A percentile compares a stretch with the other conserved stretches of the same genome.
phyloP scores from a whole-genome alignment of 1,140 invertebrate species.

The Pachypeltis micranthus region DNA sequence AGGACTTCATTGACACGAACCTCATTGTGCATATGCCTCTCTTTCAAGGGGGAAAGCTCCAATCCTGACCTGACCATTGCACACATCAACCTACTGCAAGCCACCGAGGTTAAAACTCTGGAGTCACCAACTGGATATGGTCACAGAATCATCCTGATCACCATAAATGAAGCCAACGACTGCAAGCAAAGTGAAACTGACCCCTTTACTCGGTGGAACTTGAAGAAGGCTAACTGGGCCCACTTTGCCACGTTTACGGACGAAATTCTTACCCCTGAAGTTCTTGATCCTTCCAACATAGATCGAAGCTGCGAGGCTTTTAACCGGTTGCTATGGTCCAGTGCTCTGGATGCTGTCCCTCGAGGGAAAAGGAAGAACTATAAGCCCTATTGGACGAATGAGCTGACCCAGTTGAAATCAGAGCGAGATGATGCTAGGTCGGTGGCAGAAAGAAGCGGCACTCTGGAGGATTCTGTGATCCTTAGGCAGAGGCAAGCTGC shows the following conservation, averaged over 20 bases:
- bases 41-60: neutral
- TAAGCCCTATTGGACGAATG: neutral
- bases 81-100: neutral
- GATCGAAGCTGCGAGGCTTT: neutral
- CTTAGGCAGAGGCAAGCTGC: neutral
- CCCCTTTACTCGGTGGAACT: neutral
- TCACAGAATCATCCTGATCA: neutral
- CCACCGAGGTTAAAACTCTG: neutral
- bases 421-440: neutral
- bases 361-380: neutral
- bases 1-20: neutral
- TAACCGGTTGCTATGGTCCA: neutral
- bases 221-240: neutral
- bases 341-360: neutral
- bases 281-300: too few species aligned
- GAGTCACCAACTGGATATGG: neutral
- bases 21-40: neutral
- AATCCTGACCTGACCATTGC: neutral
- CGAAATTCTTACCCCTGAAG: neutral
- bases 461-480: neutral
- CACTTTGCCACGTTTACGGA: neutral
- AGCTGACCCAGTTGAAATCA: neutral
- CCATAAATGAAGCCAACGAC: neutral
- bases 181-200: neutral
- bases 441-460: neutral